These are phyloP conservation scores for Zosterops lateralis DNA, from an alignment of 2,113 vertebrate genomes.

Conservation along the genomic window DNA sequence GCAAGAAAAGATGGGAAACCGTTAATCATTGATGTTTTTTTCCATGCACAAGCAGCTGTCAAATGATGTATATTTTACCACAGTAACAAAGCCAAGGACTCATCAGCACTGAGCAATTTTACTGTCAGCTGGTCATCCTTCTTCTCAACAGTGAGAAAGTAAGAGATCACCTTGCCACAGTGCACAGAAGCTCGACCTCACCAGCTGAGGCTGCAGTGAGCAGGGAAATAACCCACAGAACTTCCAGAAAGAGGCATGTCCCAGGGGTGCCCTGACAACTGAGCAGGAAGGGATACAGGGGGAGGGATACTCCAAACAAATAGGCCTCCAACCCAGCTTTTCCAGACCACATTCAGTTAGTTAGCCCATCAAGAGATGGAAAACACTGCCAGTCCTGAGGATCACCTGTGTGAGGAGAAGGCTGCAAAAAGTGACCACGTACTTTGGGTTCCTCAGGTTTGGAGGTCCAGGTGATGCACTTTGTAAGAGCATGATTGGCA, in stretches of 20 bases:
- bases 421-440: neutral
- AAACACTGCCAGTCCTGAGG: neutral
- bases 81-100: conserved; percentile 52
- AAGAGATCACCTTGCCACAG: conserved; percentile 34
- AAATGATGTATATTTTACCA: conserved; percentile 46
- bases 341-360: neutral
- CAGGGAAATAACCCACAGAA: neutral
- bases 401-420: neutral
- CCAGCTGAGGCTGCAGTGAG: neutral
- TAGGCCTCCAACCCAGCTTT: neutral
- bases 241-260: neutral
- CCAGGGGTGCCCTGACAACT: neutral
- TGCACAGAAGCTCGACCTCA: neutral
- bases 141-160: conserved; percentile 15
- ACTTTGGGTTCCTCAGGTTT: neutral
- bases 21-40: conserved; percentile 40
- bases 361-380: neutral
- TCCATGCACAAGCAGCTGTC: conserved; percentile 43
- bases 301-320: neutral
- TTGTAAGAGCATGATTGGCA: neutral
- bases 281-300: neutral
- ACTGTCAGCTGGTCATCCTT: conserved; percentile 56
- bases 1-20: conserved; percentile 42
- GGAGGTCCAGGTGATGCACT: neutral
- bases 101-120: conserved; percentile 44